Base-by-base conservation (phyloP, 2,888 invertebrate genomes). In the Caenorhabditis doughertyi region DNA sequence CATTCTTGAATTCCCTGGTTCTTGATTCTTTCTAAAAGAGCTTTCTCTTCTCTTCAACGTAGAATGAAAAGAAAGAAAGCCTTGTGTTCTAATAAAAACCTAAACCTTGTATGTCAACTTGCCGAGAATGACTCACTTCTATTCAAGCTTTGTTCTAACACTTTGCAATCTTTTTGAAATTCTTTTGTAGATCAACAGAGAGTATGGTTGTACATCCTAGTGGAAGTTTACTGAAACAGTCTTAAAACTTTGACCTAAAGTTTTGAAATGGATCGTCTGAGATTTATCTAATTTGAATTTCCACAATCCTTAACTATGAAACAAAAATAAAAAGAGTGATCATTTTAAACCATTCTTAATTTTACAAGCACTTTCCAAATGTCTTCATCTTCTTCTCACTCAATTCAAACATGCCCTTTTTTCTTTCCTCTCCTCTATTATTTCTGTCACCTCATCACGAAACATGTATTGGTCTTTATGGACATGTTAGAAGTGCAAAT, bases 401-500 rank as follows among this genome's bases (percentile, higher is more conserved):
- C 39, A 58, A 77, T 51, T 21, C 49, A 74, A 68, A 76, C 49
- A 49, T 29, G 11, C 25, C 18, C 42, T 23, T 49, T 7, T 21
- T 18, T 21, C 8, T 25, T 3, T 25, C 51, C 18, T 35, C 29
- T 35, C 51, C 11, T 25, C 25, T 51, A 13, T 51, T 51, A 44
- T 44, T 53, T 29, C 35, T 29, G n/a, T 13, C 32, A 29, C 39
- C 32, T 29, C 39, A 27, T 44, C 49, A 39, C 44, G 32, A 60
- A 62, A 53, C 77, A 60, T 68, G 77, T 47, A n/a, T 47, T 13
- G 3, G 4, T 67, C 51, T 72, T 51, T 60, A 27, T 62, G 51
- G 53, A 42, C 21, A 29, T 58, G 21, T 49, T 64, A 16, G 51
- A 62, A 77, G 77, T 77, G 77, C 68, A 77, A 77, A 68, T 77